Conservation (phyloP, 2,797 vertebrate species). For the Girardinus metallicus region DNA sequence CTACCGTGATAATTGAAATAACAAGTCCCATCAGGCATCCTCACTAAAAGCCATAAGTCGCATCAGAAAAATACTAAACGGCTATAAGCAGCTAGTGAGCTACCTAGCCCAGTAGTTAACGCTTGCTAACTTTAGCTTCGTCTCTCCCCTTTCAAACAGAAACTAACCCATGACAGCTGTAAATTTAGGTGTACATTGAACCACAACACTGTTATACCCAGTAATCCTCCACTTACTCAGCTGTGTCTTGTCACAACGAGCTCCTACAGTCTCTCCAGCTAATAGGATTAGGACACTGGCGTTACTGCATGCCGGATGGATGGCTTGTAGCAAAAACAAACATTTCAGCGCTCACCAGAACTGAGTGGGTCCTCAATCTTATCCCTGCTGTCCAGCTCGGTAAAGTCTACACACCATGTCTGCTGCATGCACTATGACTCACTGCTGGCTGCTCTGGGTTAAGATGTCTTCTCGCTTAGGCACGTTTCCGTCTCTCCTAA, state of each 20-base stretch:
- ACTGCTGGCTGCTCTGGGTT: not conserved
- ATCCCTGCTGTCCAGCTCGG: not conserved
- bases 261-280: not conserved
- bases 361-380: not conserved
- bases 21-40: not conserved
- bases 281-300: not conserved
- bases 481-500: constrained; percentile 47
- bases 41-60: not conserved
- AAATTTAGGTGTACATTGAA: too few species aligned
- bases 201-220: not conserved
- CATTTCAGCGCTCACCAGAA: constrained; percentile 6
- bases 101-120: constrained; percentile 8
- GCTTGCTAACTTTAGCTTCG: constrained; percentile 15
- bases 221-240: not conserved
- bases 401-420: not conserved
- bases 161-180: not conserved
- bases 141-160: not conserved
- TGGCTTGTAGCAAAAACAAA: not conserved
- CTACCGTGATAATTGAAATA: fast-evolving
- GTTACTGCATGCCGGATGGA: not conserved
- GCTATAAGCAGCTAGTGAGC: not conserved
- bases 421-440: not conserved
- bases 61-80: fast-evolving
- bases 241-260: not conserved
- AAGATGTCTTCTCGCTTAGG: not conserved